Conservation (phyloP, 2,113 vertebrate genomes). For the Sander lucioperca region DNA sequence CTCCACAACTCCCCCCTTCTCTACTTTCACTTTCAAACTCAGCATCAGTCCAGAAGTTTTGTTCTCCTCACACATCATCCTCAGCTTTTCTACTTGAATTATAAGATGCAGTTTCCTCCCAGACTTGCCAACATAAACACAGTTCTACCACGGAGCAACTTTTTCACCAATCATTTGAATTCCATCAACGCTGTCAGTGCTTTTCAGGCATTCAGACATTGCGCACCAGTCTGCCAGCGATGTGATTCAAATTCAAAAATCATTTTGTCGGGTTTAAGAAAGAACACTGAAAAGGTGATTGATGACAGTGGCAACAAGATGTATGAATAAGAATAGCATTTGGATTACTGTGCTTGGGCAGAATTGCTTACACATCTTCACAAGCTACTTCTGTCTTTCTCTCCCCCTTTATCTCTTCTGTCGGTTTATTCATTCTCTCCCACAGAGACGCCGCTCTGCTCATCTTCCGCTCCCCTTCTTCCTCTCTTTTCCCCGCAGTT, state of each 20-base stretch:
- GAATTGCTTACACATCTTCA: conserved; percentile 19
- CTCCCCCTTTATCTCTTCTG: conserved; percentile 45
- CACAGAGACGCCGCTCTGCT: conserved; percentile 51
- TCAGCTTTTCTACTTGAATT: conserved; percentile 31
- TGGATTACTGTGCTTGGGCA: conserved; percentile 24
- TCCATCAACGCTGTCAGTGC: conserved; percentile 23
- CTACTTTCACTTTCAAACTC: conserved; percentile 23
- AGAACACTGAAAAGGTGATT: conserved; percentile 43
- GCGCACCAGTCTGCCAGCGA: neutral
- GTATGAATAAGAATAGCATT: conserved; percentile 46
- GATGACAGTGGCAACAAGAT: conserved; percentile 47
- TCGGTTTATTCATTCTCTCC: conserved; percentile 65
- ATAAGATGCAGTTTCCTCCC: conserved; percentile 33
- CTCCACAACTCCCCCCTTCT: neutral
- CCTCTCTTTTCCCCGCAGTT: conserved; percentile 58
- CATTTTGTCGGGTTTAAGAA: neutral
- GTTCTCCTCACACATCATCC: too few species aligned
- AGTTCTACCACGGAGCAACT: conserved; percentile 9
- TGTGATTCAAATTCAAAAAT: conserved; percentile 27
- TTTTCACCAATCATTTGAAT: conserved; percentile 47
- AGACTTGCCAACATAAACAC: conserved; percentile 33
- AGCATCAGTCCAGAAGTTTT: neutral
- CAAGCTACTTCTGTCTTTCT: conserved; percentile 10
- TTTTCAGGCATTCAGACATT: conserved; percentile 18
- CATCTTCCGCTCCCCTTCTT: conserved; percentile 62